Evolutionary conservation across 1,140 invertebrate genomes (phyloP).

Genomic region (Trichoplusia ni): DNA sequence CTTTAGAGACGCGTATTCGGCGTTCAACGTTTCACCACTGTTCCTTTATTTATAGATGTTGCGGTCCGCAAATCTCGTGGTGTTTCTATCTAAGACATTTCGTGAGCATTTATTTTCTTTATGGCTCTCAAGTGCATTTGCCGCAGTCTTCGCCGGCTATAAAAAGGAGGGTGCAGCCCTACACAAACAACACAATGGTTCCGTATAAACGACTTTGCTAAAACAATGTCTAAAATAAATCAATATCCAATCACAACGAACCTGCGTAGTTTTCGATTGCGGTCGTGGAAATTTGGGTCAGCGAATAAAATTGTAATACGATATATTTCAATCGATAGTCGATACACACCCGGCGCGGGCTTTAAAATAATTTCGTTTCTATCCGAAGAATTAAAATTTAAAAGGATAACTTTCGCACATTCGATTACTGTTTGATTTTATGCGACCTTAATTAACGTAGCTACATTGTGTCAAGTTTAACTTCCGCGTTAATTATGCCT

Average conservation of each 20-base stretch:
- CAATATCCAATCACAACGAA: constrained; percentile 66
- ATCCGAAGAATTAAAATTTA: constrained; percentile 2
- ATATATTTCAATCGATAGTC: constrained; percentile 43
- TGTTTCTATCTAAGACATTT: too few relatives aligned
- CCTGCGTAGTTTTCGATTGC: constrained; percentile 63
- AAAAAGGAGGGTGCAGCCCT: neutral
- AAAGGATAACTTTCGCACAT: constrained; percentile 5
- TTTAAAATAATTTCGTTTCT: constrained; percentile 17
- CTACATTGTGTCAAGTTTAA: constrained; percentile 13
- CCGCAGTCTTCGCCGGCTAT: neutral
- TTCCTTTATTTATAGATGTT: too few relatives aligned
- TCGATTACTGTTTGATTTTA: constrained; percentile 3
- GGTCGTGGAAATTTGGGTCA: constrained; percentile 57
- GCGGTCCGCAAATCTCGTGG: too few relatives aligned
- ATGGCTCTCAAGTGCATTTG: neutral
- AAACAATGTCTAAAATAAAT: constrained; percentile 68
- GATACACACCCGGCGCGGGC: constrained; percentile 14
- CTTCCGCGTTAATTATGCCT: constrained; percentile 16
- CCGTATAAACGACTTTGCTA: constrained; percentile 35
- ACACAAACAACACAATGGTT: constrained; percentile 6
- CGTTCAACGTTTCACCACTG: too few relatives aligned
- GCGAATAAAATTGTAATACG: constrained; percentile 56
- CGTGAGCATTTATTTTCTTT: constrained; percentile 2
- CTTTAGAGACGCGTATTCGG: too few relatives aligned
- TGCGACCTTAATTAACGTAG: constrained; percentile 1